These are phyloP conservation scores for Adineta ricciae DNA, from an alignment of 2,888 invertebrate species.

Conservation along the genomic window DNA sequence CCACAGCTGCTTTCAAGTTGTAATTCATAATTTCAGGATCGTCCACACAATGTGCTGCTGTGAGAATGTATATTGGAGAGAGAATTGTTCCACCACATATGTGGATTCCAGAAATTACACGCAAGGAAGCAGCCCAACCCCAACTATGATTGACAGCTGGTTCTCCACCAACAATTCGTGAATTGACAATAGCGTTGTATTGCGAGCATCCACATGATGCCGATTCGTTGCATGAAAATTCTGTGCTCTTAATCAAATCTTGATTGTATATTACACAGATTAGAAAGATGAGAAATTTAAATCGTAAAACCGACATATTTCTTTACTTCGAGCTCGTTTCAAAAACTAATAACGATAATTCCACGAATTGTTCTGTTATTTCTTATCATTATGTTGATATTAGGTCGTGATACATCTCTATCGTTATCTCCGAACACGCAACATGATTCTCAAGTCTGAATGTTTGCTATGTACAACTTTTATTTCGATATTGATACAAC, in stretches of 20 bases:
- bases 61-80: neutral
- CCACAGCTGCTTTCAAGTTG: neutral
- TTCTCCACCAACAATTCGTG: neutral
- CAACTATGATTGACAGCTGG: neutral
- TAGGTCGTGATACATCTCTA: no score
- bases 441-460: no score
- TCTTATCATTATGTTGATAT: neutral
- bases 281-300: neutral
- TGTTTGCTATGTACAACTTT: no score
- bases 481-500: no score
- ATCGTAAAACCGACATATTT: neutral
- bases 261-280: neutral
- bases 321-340: neutral
- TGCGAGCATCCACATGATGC: neutral
- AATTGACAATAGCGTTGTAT: neutral
- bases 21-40: neutral
- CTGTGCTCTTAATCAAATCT: neutral
- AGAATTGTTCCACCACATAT: neutral
- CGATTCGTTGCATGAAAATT: neutral
- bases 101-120: neutral
- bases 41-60: neutral
- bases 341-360: neutral
- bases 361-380: neutral
- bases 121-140: neutral
- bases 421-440: no score